Percentiles rank a stretch among this genome's conserved stretches.
These are phyloP conservation scores for Argopecten irradians DNA, from an alignment of 1,140 invertebrate genomes.

Conservation along the genomic window DNA sequence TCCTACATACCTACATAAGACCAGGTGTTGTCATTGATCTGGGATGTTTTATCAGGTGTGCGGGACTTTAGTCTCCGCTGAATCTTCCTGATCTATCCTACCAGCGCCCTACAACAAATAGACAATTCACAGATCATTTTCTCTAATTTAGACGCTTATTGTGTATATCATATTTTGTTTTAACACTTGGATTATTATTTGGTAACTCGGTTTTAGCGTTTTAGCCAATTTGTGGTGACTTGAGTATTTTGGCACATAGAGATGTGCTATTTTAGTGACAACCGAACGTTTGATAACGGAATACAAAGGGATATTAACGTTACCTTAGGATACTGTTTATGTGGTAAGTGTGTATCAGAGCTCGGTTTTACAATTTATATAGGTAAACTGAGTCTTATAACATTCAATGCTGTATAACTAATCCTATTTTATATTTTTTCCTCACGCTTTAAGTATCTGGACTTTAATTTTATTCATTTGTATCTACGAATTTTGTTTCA, in stretches of 20 bases:
- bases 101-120: not conserved
- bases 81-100: not conserved
- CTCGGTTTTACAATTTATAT: not conserved
- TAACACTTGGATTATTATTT: not conserved
- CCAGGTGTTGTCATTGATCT: not conserved
- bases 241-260: not conserved
- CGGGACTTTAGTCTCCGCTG: not conserved
- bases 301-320: not conserved
- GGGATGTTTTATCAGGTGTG: not conserved
- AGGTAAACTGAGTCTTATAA: not conserved
- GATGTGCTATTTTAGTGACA: not conserved
- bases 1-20: not conserved
- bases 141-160: not conserved
- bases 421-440: too few relatives aligned
- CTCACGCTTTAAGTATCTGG: not conserved
- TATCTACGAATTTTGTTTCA: not conserved
- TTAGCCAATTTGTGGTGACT: not conserved
- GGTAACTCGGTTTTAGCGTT: not conserved
- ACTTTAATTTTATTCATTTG: not conserved
- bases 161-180: not conserved
- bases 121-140: not conserved
- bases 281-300: slow-evolving; percentile 13
- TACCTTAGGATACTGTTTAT: not conserved
- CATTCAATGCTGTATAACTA: not conserved
- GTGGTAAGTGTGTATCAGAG: not conserved